phyloP scores from a whole-genome alignment of 2,113 vertebrate genomes.

The Varanus salvator region DNA sequence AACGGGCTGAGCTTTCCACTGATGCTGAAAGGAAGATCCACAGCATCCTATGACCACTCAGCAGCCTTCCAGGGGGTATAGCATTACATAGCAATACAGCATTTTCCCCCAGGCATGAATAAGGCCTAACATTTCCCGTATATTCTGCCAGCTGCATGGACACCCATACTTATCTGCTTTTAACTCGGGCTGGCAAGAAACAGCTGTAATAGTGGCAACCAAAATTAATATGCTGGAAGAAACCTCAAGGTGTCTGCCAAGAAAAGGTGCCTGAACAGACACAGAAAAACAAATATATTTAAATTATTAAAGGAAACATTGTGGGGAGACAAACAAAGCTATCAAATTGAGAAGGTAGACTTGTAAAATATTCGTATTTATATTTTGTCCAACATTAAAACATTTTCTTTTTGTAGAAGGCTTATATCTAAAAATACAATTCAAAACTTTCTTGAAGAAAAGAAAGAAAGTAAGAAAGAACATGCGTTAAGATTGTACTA shows the following conservation, averaged over 20 bases:
- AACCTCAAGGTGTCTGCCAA: not conserved
- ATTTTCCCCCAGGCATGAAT: not conserved
- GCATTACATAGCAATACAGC: not conserved
- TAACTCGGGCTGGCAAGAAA: not conserved
- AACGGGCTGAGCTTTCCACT: not conserved
- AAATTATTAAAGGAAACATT: conserved; percentile 1
- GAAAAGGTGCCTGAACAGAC: not conserved
- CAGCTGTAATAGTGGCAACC: not conserved
- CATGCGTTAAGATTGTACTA: conserved; percentile 5
- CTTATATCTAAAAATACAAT: not conserved
- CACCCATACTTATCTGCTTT: not conserved
- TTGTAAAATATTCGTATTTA: conserved; percentile 28
- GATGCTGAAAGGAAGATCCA: not conserved
- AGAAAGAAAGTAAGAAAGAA: not conserved
- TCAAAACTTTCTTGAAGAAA: not conserved
- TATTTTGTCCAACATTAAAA: not conserved
- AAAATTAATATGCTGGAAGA: not conserved
- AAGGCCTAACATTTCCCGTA: not conserved
- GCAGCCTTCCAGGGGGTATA: not conserved
- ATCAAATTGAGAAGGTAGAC: conserved; percentile 3
- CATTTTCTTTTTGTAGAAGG: not conserved
- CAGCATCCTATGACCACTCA: not conserved
- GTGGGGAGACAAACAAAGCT: not conserved
- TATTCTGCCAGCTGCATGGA: too few relatives aligned
- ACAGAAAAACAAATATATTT: not conserved